Base-by-base conservation (phyloP, 1,140 invertebrate species). In the Euschistus heros region DNA sequence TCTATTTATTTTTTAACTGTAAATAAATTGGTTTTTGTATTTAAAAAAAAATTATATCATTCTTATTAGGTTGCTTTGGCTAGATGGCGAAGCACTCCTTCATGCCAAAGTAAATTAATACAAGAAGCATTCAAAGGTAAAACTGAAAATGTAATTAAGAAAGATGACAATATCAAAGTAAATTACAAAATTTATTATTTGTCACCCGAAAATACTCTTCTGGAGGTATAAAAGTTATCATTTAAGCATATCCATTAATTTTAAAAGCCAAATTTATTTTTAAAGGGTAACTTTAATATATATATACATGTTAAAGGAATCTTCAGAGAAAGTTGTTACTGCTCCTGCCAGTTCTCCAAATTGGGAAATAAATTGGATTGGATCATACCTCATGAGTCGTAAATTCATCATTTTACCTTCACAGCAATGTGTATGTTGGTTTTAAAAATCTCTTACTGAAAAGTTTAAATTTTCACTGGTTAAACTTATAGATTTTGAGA, bases 91-190 rank as follows among this genome's bases (percentile, higher is more conserved):
- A 57, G 54, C 22, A 17, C 20, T 5, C 54, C 18, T 5, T 17
- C 14, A 26, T 26, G 20, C 24, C 24, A 24, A 13, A 18, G 4
- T 24, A 57, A 57, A 27, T 24, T 57, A 17, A 24, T 57, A 17
- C 54, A 57, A 15, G 54, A 57, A 10, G 33, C 26, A n/a, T 55
- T 24, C n/a, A 55, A 30, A 18, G 18, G 37, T 5, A 64, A 52
- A 27, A 52, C 44, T 18, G 50, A 52, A 30, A 18, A 37, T 42
- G 55, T 65, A 10, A n/a, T 46, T 14, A 46, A 24, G 37, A 33
- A 30, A 62, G 55, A 46, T 62, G 22, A 60, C 44, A 26, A 18
- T 50, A n/a, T 27, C 15, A 20, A 54, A 37, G 46, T 62, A 30
- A 26, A 62, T 54, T 52, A 50, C 60, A 30, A 60, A 52, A 54